Base-by-base conservation (phyloP, 2,113 vertebrate species). In the Clarias magur region DNA sequence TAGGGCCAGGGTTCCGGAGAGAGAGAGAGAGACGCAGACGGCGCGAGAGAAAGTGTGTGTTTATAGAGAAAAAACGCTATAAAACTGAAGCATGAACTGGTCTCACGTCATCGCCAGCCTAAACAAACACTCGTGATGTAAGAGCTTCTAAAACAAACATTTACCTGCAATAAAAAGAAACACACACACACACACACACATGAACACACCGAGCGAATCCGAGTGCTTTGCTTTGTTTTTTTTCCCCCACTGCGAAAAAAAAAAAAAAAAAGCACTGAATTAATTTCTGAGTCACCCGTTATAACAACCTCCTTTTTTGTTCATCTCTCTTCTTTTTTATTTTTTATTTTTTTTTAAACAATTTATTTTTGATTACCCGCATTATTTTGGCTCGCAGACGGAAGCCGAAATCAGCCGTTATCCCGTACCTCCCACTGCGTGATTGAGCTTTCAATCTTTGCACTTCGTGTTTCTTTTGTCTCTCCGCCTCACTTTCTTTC, bases 71-170 rank as follows among this genome's bases (percentile, higher is more conserved):
- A 48, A 89, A 48, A 88, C 84, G 80, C 78, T 34, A 11, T 87
- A 87, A 83, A 83, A 87, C 59, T 87, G 86, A 83, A 78, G 57
- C 42, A 75, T 67, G 21, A 60, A 60, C 70, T 25, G 8, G 62
- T 87, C 53, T 68, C 70, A 91, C 91, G 94, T 94, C 94, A 93
- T 94, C 93, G 92, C 84, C 92, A 90, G 93, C 92, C 93, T 94
- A 94, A 95, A 94, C 93, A 95, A 94, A 95, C 94, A 94, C 93
- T 89, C 91, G 92, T 95, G 94, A 94, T 94, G 93, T 93, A 94
- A 95, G 93, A 92, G 93, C 70, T 91, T 91, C 90, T 92, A 90
- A 90, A 94, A 94, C 94, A 94, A 94, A 94, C 93, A 23, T 27
- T 86, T 88, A 34, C 83, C 90, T 27, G 80, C 92, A 92, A 90